phyloP scores from a whole-genome alignment of 2,797 vertebrate species.

The Diglossa cyanea region DNA sequence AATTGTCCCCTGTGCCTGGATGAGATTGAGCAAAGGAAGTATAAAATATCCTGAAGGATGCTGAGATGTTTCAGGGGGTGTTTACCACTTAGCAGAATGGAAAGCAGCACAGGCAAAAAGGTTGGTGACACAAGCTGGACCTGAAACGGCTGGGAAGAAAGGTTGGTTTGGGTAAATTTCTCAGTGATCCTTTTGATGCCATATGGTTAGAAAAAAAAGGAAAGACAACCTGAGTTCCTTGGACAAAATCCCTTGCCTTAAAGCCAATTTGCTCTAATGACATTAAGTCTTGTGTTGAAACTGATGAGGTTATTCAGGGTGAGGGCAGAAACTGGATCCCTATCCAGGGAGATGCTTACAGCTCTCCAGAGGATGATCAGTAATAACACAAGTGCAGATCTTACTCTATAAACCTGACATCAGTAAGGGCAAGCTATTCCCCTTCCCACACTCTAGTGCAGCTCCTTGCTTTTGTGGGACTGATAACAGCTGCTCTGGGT shows the following conservation, averaged over 20 bases:
- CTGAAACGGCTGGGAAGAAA: neutral
- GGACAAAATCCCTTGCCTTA: neutral
- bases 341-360: neutral
- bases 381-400: neutral
- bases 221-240: neutral
- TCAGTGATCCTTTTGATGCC: neutral
- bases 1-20: neutral
- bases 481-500: neutral
- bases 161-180: neutral
- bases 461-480: neutral
- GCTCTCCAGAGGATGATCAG: neutral
- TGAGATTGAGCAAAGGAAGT: neutral
- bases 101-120: neutral
- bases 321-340: conserved; percentile 14
- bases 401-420: neutral
- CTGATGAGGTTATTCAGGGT: neutral
- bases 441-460: neutral
- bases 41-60: neutral
- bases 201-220: neutral
- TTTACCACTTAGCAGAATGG: neutral
- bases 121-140: neutral
- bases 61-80: neutral
- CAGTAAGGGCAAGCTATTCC: neutral
- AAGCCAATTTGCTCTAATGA: neutral
- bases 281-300: neutral